These are phyloP conservation scores for Onthophagus sagittarius DNA, from an alignment of 2,888 invertebrate genomes.

Conservation along the genomic window DNA sequence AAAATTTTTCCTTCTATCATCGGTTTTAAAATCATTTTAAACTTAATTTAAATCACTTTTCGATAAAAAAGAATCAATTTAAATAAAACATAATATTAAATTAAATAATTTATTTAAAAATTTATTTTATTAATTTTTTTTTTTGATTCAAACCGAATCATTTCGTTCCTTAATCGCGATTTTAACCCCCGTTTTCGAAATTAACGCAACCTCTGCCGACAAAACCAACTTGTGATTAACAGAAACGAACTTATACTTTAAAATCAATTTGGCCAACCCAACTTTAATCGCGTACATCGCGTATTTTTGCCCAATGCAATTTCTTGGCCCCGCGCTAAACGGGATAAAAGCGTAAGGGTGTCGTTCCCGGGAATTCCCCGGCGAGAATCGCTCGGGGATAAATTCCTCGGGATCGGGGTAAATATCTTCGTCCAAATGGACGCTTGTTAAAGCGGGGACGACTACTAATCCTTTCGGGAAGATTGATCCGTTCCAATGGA, in stretches of 20 bases:
- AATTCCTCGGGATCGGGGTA: slow-evolving; percentile 13
- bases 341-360: slow-evolving; percentile 4
- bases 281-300: not conserved
- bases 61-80: too few relatives aligned
- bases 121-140: too few relatives aligned
- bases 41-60: too few relatives aligned
- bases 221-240: not conserved
- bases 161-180: slow-evolving; percentile 1
- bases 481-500: slow-evolving; percentile 9
- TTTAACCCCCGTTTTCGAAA: not conserved
- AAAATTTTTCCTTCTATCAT: too few relatives aligned
- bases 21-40: too few relatives aligned
- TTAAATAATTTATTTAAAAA: too few relatives aligned
- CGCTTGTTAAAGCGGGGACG: not conserved
- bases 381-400: slow-evolving; percentile 10
- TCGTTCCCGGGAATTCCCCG: not conserved
- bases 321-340: slow-evolving; percentile 15
- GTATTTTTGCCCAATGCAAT: slow-evolving; percentile 14
- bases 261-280: not conserved
- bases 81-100: too few relatives aligned
- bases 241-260: not conserved
- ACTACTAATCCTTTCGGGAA: slow-evolving; percentile 3
- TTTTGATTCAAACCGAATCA: too few relatives aligned
- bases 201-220: not conserved
- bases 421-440: slow-evolving; percentile 9